These are phyloP conservation scores for Ridgeia piscesae DNA, from an alignment of 1,140 invertebrate species.

Conservation along the genomic window DNA sequence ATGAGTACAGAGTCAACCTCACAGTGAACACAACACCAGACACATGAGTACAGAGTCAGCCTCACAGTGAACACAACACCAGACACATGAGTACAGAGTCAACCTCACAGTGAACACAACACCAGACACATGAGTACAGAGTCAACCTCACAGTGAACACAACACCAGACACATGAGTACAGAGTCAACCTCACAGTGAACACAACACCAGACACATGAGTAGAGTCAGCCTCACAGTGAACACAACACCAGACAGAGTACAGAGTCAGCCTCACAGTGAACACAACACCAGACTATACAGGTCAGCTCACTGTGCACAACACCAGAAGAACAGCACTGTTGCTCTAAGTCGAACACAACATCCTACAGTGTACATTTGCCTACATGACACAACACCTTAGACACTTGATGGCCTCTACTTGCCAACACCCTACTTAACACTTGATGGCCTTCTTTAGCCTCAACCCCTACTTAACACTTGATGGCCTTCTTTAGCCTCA, in stretches of 20 bases:
- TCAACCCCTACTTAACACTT: too few species aligned
- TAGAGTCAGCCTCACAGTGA: neutral
- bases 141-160: neutral
- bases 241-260: neutral
- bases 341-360: too few species aligned
- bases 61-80: neutral
- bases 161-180: neutral
- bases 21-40: neutral
- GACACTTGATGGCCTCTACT: too few species aligned
- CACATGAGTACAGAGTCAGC: neutral
- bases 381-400: too few species aligned
- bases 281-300: too few species aligned
- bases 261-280: neutral
- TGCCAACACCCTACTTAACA: too few species aligned
- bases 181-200: neutral
- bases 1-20: neutral
- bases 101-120: neutral
- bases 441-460: too few species aligned
- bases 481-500: too few species aligned
- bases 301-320: too few species aligned
- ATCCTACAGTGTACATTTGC: too few species aligned
- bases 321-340: too few species aligned
- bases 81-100: neutral
- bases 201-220: neutral
- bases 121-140: neutral